Base-by-base conservation (phyloP, 2,888 invertebrate genomes). In the Trachelus iudaicus region DNA sequence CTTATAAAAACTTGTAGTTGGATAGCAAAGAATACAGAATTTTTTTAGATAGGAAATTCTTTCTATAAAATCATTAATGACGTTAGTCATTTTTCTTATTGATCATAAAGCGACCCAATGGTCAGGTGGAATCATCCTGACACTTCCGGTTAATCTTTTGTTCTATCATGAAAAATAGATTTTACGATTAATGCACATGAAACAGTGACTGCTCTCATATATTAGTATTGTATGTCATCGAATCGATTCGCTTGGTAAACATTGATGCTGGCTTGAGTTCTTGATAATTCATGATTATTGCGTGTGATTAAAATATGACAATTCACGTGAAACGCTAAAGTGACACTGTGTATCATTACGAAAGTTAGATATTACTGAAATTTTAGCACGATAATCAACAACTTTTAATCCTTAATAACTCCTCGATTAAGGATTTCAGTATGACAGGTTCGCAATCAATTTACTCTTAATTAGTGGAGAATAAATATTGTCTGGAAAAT, bases 211-310 rank as follows among this genome's bases (percentile, higher is more conserved):
- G 2, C 56, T 56, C 56, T 56, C 23, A 23, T 56, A 56, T 56
- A 9, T 56, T 56, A 56, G 56, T 56, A 56, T 56, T 56, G 23
- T 56, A 56, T 56, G 56, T 56, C 77, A 77, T 31, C 74, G 56
- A 75, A 77, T 77, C 77, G 77, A 77, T 77, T 37, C 40, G 11
- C 75, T 75, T 69, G 68, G 75, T 34, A 77, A 77, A 77, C 75
- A 77, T 77, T 77, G 71, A 74, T 69, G 40, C 33, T 75, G 75
- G 77, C 75, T 77, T 75, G 75, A 34, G 75, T 75, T 34, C 9
- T 35, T 69, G 34, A 77, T 37, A 75, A 35, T 37, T 69, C 34
- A 74, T 73, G 69, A 71, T 76, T 35, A 77, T 35, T 71, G 4
- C 34, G 34, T 13, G 71, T 31, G 71, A 71, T 71, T 71, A 71